Evolutionary conservation across 2,113 vertebrate species (phyloP).

Genomic region (Ellobius talpinus): DNA sequence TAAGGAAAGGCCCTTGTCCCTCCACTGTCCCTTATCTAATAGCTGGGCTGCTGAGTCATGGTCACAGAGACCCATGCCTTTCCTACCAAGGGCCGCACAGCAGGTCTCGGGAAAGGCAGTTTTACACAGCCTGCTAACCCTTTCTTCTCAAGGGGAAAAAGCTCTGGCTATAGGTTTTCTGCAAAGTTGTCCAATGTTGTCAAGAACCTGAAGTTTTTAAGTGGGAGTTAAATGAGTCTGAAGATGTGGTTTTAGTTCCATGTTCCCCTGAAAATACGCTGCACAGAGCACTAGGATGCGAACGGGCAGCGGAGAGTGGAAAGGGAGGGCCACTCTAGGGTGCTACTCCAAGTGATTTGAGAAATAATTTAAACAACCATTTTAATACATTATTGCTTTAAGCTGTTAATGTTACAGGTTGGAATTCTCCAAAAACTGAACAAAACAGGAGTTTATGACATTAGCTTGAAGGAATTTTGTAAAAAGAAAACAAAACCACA

Average conservation of each 20-base stretch:
- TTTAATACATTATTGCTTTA: not conserved
- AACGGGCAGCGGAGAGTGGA: no score
- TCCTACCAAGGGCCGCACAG: not conserved
- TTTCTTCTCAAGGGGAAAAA: not conserved
- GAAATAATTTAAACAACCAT: conserved; percentile 11
- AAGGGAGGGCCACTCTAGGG: not conserved
- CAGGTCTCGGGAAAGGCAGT: not conserved
- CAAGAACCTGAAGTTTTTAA: not conserved
- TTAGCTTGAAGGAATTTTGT: not conserved
- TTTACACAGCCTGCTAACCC: not conserved
- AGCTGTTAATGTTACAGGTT: not conserved
- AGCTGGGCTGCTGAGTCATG: not conserved
- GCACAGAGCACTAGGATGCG: not conserved
- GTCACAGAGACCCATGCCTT: not conserved
- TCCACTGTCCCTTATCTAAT: not conserved
- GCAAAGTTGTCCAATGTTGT: not conserved
- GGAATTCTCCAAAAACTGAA: conserved; percentile 29
- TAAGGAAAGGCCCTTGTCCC: not conserved
- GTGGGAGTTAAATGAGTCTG: not conserved
- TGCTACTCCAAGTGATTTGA: not conserved
- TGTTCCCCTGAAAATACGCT: not conserved
- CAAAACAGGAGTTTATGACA: conserved; percentile 42
- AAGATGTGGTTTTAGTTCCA: not conserved
- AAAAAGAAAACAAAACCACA: not conserved
- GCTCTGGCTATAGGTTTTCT: not conserved